phyloP scores from a whole-genome alignment of 2,113 vertebrate species.

The Eurypyga helias region DNA sequence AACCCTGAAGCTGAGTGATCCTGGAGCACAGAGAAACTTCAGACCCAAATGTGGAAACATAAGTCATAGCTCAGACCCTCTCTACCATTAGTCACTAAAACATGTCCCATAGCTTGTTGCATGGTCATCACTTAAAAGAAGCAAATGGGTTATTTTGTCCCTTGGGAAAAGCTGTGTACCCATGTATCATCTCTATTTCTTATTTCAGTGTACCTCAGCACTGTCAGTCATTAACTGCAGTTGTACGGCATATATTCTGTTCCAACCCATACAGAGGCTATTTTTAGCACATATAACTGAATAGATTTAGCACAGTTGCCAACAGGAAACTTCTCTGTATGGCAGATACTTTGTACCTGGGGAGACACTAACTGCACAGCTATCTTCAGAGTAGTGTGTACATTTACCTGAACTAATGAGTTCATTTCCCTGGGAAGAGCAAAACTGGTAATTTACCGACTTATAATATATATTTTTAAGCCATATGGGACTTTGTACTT shows the following conservation, averaged over 20 bases:
- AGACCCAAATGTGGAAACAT: neutral
- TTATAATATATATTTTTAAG: neutral
- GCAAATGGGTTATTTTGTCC: neutral
- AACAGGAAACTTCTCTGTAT: neutral
- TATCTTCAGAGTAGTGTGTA: neutral
- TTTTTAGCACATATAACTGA: neutral
- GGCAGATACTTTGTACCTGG: neutral
- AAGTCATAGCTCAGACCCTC: neutral
- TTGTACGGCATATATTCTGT: neutral
- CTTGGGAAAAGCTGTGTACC: neutral
- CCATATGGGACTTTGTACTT: neutral
- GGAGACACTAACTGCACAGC: neutral
- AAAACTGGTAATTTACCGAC: neutral
- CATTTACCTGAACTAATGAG: neutral
- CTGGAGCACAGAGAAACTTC: neutral
- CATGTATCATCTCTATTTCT: neutral
- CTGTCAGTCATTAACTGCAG: neutral
- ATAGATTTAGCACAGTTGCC: neutral
- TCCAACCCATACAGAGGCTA: neutral
- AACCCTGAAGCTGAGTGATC: neutral
- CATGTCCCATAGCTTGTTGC: neutral
- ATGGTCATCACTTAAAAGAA: neutral
- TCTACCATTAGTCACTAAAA: neutral
- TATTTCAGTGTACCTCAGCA: neutral
- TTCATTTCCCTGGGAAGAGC: neutral